A percentile compares a stretch with the other conserved stretches of the same genome.
Evolutionary conservation across 2,113 vertebrate species (phyloP).

Genomic region (Thymallus thymallus): DNA sequence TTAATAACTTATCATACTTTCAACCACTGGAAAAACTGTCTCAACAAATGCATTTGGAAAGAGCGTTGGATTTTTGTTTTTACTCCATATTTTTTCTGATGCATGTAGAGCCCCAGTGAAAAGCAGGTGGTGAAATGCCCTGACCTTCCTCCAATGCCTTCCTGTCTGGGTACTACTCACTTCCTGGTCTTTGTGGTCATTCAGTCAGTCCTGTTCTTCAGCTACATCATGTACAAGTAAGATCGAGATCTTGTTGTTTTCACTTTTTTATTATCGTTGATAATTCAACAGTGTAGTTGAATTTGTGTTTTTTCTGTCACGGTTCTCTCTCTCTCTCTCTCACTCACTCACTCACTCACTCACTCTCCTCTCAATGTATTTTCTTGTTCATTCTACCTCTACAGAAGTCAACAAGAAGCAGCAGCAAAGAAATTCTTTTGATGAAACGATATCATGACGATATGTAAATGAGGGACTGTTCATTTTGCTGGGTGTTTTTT

Average conservation of each 20-base stretch:
- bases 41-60: too few species aligned
- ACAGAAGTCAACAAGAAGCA: slow-evolving; percentile 96
- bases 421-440: slow-evolving; percentile 99
- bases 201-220: slow-evolving; percentile 88
- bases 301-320: background rate
- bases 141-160: slow-evolving; percentile 82
- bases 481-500: slow-evolving; percentile 57
- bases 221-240: slow-evolving; percentile 94
- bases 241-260: slow-evolving; percentile 29
- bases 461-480: slow-evolving; percentile 74
- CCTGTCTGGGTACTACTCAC: slow-evolving; percentile 87
- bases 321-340: background rate
- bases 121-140: slow-evolving; percentile 80
- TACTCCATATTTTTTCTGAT: background rate
- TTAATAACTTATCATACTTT: background rate
- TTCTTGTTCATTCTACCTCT: slow-evolving; percentile 9
- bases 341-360: too few species aligned
- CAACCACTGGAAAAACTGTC: too few species aligned
- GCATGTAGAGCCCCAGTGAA: slow-evolving; percentile 79
- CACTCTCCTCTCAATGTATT: too few species aligned
- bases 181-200: slow-evolving; percentile 85
- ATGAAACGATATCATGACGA: slow-evolving; percentile 61
- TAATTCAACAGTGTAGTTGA: background rate
- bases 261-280: background rate
- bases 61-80: too few species aligned